Base-by-base conservation (phyloP, 2,797 vertebrate genomes). In the Synanceia verrucosa region DNA sequence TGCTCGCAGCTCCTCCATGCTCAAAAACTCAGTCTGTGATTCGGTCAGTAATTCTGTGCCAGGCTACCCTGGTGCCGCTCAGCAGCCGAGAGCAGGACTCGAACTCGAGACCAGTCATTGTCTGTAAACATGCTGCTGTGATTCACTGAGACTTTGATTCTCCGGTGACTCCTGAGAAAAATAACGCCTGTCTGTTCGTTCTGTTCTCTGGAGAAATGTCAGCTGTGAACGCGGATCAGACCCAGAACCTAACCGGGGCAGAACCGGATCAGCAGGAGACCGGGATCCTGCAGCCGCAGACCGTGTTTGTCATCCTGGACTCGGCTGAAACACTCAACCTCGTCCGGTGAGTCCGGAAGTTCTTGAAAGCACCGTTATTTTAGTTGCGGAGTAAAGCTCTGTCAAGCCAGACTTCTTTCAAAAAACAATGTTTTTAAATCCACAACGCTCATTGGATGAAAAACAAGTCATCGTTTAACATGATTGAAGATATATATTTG, bases 231-330 rank as follows among this genome's bases (percentile, higher is more conserved):
- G 8, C 82, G 52, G 76, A 83, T 18, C 81, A 67, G 55, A 28
- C 60, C 51, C 74, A 50, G 68, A 70, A 31, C 66, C 39, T 59
- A 33, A 18, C 28, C 72, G 77, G 56, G 31, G 37, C 56, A 39
- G 70, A 65, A 4, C 73, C 34, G 82, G 86, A 84, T 48, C 79
- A 56, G 26, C 36, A 29, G 61, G 75, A 64, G 53, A 67, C 61
- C 57, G 83, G 70, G n/a, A 24, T 69, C 41, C 56, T 89, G 21
- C 87, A 85, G 69, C 87, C 87, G 11, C 93, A 94, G 78, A 93
- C 94, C 43, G 92, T 95, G 29, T 93, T 92, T 41, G 89, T 95
- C 59, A 92, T 95, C 51, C 83, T 95, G 58, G 92, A 95, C 73
- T 90, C 93, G 28, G 56, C 90, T 14, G 92, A 94, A 41, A 86